These are phyloP conservation scores for Natrix natrix DNA, from an alignment of 2,797 vertebrate genomes.

Conservation along the genomic window DNA sequence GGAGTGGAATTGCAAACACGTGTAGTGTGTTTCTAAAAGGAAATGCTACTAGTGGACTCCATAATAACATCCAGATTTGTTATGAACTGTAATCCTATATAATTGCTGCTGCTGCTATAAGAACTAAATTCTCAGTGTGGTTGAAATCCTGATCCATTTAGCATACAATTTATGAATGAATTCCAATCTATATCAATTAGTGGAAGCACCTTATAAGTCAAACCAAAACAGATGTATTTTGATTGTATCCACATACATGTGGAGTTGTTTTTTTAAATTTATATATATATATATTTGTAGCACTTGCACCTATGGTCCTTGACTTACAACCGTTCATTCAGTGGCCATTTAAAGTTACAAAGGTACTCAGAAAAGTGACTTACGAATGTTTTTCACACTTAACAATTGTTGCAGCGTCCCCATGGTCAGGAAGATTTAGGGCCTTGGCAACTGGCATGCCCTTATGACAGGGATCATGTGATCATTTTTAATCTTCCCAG, in stretches of 20 bases:
- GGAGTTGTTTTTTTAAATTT: not conserved
- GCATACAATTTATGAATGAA: not conserved
- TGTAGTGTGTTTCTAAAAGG: not conserved
- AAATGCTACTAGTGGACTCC: not conserved
- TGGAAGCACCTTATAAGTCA: not conserved
- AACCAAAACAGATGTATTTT: not conserved
- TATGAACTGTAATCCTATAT: constrained; percentile 5
- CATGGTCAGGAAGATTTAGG: not conserved
- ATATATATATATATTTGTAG: not conserved
- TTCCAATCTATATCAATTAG: not conserved
- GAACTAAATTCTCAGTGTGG: not conserved
- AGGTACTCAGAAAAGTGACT: not conserved
- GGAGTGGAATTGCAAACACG: not conserved
- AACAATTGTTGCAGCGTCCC: not conserved
- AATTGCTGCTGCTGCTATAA: not conserved
- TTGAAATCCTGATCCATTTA: constrained; percentile 6
- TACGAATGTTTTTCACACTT: not conserved
- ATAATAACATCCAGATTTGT: constrained; percentile 19
- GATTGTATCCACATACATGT: not conserved
- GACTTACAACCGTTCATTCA: not conserved
- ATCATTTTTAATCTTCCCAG: not conserved
- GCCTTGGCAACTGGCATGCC: not conserved
- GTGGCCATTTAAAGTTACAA: not conserved
- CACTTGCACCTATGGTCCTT: not conserved
- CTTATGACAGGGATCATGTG: not conserved